Evolutionary conservation across 1,140 invertebrate genomes (phyloP).

Genomic region (Drosophila lacteicornis): DNA sequence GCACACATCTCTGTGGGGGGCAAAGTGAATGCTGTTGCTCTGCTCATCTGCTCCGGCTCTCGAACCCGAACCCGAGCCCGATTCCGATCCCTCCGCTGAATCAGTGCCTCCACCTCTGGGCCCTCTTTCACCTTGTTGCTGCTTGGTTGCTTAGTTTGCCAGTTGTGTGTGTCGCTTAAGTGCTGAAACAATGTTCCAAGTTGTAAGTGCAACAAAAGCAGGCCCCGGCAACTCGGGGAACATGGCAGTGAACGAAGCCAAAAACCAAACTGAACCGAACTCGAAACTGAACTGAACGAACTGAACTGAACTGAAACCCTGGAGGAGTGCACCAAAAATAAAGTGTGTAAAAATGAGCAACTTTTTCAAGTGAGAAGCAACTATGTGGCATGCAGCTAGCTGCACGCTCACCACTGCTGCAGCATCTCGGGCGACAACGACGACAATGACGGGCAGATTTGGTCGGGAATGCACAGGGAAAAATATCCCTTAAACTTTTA

Average conservation of each 20-base stretch:
- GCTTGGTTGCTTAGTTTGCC: conserved; percentile 33
- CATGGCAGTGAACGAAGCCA: conserved; percentile 46
- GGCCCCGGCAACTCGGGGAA: conserved; percentile 35
- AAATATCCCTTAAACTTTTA: neutral
- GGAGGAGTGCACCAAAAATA: conserved; percentile 74
- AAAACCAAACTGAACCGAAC: conserved; percentile 27
- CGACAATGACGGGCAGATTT: conserved; percentile 61
- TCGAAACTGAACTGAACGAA: conserved; percentile 12
- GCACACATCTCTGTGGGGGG: conserved; percentile 68
- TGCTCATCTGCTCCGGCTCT: conserved; percentile 38
- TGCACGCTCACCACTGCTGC: conserved; percentile 30
- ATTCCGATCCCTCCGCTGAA: neutral
- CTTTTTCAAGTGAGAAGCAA: conserved; percentile 83
- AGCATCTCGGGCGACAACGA: conserved; percentile 43
- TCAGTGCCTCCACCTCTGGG: conserved; percentile 22
- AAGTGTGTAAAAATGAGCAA: conserved; percentile 83
- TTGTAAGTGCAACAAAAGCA: conserved; percentile 77
- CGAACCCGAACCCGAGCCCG: conserved; percentile 18
- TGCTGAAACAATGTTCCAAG: conserved; percentile 83
- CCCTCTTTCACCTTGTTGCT: conserved; percentile 39
- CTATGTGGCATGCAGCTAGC: conserved; percentile 60
- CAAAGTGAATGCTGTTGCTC: conserved; percentile 54
- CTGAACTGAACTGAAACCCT: conserved; percentile 31
- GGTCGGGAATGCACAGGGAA: conserved; percentile 13
- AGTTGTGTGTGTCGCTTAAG: conserved; percentile 80